These are phyloP conservation scores for Drosophila phalerata DNA, from an alignment of 2,888 invertebrate species.

Conservation along the genomic window DNA sequence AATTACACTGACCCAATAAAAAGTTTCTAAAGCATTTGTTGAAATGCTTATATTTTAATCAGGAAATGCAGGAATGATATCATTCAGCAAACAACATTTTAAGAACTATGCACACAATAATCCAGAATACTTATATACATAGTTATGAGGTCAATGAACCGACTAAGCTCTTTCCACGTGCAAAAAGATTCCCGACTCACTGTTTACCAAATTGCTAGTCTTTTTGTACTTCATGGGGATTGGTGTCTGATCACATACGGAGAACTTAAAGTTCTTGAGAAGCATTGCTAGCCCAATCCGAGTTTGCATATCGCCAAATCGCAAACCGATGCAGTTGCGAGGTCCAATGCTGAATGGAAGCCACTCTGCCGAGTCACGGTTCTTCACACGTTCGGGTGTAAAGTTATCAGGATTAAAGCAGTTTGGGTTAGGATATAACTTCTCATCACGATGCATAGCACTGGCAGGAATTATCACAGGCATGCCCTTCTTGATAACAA, in stretches of 20 bases:
- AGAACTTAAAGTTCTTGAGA: constrained; percentile 77
- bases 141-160: background rate
- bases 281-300: constrained; percentile 76
- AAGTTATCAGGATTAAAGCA: constrained; percentile 89
- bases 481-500: constrained; percentile 86
- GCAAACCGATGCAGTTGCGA: constrained; percentile 82
- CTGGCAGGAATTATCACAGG: constrained; percentile 87
- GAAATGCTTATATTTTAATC: too few species aligned
- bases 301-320: constrained; percentile 83
- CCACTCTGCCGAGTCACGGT: constrained; percentile 84
- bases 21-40: too few species aligned
- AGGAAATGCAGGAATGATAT: background rate
- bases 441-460: constrained; percentile 88
- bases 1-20: too few species aligned
- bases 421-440: constrained; percentile 88
- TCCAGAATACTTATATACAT: background rate
- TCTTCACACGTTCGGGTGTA: constrained; percentile 86
- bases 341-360: constrained; percentile 84
- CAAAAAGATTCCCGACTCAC: constrained; percentile 54
- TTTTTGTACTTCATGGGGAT: constrained; percentile 44
- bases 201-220: constrained; percentile 24
- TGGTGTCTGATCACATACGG: constrained; percentile 64
- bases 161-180: constrained; percentile 27
- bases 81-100: background rate
- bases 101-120: constrained; percentile 12